phyloP scores from a whole-genome alignment of 1,140 invertebrate genomes.

The Lanistes nyassanus region DNA sequence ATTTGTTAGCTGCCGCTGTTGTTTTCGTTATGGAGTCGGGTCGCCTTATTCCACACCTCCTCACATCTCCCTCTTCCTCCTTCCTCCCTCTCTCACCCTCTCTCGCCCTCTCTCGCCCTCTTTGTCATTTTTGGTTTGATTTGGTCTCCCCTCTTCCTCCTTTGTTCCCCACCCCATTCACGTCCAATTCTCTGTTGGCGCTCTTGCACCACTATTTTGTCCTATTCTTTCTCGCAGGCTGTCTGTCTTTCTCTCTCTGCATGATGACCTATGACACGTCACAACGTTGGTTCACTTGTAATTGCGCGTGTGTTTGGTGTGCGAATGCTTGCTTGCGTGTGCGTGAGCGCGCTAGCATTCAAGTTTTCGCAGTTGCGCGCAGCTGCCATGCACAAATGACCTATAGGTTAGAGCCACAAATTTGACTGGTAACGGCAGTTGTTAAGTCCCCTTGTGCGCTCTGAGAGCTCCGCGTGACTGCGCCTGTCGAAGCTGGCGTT shows the following conservation, averaged over 20 bases:
- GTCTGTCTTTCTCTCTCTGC: constrained; percentile 19
- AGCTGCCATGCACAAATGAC: too few relatives aligned
- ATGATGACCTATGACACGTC: not conserved
- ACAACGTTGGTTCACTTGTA: not conserved
- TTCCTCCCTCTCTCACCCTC: not conserved
- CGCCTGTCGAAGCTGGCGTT: too few relatives aligned
- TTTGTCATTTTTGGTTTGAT: not conserved
- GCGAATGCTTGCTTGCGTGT: not conserved
- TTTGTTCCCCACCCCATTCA: not conserved
- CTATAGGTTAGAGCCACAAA: too few relatives aligned
- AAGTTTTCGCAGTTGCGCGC: constrained; percentile 11
- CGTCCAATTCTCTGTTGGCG: not conserved
- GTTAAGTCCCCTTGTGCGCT: too few relatives aligned
- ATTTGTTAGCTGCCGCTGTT: not conserved
- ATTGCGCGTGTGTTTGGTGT: not conserved
- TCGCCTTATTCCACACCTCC: too few relatives aligned
- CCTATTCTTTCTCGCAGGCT: not conserved
- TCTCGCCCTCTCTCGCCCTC: constrained; percentile 7
- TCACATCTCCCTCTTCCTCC: not conserved
- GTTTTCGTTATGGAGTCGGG: not conserved
- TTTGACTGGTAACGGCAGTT: too few relatives aligned
- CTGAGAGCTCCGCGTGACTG: too few relatives aligned
- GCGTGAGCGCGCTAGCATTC: not conserved
- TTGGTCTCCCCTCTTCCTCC: constrained; percentile 5
- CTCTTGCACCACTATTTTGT: not conserved